These are phyloP conservation scores for Yponomeuta evonymella DNA, from an alignment of 2,888 invertebrate species.

Conservation along the genomic window DNA sequence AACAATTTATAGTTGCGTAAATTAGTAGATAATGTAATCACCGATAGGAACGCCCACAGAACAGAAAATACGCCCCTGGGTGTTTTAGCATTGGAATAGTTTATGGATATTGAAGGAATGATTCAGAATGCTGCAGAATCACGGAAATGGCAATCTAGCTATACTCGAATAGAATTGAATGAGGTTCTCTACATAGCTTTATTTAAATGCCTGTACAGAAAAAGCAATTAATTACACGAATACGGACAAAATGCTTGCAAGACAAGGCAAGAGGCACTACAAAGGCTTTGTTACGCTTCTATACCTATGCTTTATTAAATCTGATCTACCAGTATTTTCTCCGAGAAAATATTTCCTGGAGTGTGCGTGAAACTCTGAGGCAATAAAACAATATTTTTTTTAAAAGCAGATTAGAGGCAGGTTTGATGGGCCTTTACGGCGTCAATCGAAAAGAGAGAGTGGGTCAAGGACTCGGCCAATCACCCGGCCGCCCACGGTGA, in stretches of 20 bases:
- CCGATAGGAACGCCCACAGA: neutral
- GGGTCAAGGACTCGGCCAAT: conserved; percentile 60
- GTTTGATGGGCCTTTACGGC: neutral
- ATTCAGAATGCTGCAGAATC: conserved; percentile 26
- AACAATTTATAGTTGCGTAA: neutral
- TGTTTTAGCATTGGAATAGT: conserved; percentile 7
- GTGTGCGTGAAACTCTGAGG: neutral
- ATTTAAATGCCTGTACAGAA: neutral
- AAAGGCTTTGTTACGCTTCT: neutral
- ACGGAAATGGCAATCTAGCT: conserved; percentile 25
- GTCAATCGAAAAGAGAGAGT: conserved; percentile 28
- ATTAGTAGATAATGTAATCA: conserved; percentile 19
- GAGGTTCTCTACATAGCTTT: conserved; percentile 28
- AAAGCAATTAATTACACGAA: conserved; percentile 8
- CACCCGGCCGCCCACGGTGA: conserved; percentile 26
- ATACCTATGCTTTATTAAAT: neutral
- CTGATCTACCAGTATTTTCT: conserved; percentile 4
- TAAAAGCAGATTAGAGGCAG: neutral
- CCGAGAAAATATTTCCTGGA: neutral
- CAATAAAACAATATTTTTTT: neutral
- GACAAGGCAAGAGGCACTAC: neutral
- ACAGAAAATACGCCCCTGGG: neutral
- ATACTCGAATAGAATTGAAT: conserved; percentile 5
- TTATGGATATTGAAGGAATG: neutral
- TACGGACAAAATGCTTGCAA: neutral